Base-by-base conservation (phyloP, 2,888 invertebrate species). In the Cremastobaeus sp. region DNA sequence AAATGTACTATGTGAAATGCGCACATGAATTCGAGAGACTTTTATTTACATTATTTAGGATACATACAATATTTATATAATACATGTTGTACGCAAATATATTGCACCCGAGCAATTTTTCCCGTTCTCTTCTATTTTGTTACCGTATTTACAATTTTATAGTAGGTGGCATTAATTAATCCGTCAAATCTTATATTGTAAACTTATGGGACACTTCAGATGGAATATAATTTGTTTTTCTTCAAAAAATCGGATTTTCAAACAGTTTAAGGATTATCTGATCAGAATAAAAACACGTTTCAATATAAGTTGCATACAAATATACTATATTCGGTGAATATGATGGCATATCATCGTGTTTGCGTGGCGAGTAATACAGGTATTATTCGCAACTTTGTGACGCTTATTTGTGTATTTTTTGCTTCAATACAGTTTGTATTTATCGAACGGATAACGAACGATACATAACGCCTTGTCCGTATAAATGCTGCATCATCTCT, bases 361-460 rank as follows among this genome's bases (percentile, higher is more conserved):
- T 45, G 57, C 21, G 50, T 50, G 15, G 52, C 37, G 30, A 64
- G 21, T 32, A 64, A 57, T 35, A 17, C 30, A 62, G 17, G 34
- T 25, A 37, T 50, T 57, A 37, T 11, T 64, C 32, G 43, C 50
- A 43, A 50, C 48, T 57, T 62, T 71, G 71, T 71, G 64, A 65
- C 71, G 71, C 64, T 71, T 71, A 47, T 60, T 70, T 66, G 66
- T 65, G 59, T 69, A 60, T 48, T 62, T 37, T 41, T 15, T 64
- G 54, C 50, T 66, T 70, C 70, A 66, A 66, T 70, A 59, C 45
- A 52, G 41, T 69, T 68, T 74, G 64, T 69, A 47, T 74, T 69
- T 74, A 74, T 74, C 74, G 74, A 74, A 74, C 74, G 69, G 57
- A 74, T 69, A 59, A 66, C 60, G 60, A 74, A 70, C 66, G 60